These are phyloP conservation scores for Sinosuthora webbiana DNA, from an alignment of 2,113 vertebrate genomes.

Conservation along the genomic window DNA sequence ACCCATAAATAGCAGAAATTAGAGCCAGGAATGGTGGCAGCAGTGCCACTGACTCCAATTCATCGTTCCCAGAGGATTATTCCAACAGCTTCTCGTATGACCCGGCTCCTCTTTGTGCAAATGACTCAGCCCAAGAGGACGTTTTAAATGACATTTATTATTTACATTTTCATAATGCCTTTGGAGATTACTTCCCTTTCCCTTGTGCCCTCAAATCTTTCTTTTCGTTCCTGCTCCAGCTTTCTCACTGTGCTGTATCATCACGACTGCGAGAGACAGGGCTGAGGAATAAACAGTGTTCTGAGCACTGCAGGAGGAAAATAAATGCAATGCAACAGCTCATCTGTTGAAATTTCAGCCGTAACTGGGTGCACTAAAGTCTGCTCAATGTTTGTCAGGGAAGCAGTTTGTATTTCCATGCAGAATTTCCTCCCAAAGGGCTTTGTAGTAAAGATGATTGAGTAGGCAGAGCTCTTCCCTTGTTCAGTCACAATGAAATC, in stretches of 20 bases:
- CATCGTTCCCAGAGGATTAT: not conserved
- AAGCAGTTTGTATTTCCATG: not conserved
- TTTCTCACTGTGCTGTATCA: not conserved
- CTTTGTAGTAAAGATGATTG: not conserved
- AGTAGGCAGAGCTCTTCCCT: not conserved
- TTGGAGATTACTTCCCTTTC: not conserved
- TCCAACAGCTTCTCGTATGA: not conserved
- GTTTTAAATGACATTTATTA: not conserved
- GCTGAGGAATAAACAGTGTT: not conserved
- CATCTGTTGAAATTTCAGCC: not conserved
- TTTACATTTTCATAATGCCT: slow-evolving; percentile 1
- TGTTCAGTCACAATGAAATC: not conserved
- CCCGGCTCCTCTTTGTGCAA: not conserved
- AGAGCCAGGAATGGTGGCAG: not conserved
- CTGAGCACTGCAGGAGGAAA: not conserved
- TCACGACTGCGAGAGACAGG: not conserved
- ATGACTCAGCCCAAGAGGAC: not conserved
- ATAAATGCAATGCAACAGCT: not conserved
- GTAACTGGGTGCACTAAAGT: not conserved
- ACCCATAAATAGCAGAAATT: not conserved
- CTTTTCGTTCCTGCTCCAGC: not conserved
- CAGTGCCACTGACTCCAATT: not conserved
- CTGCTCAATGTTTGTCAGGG: not conserved
- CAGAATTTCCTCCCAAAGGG: not conserved
- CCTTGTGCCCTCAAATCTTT: not conserved